A percentile compares a stretch with the other conserved stretches of the same genome.
Conservation (phyloP, 2,113 vertebrate genomes). For the Phainopepla nitens region DNA sequence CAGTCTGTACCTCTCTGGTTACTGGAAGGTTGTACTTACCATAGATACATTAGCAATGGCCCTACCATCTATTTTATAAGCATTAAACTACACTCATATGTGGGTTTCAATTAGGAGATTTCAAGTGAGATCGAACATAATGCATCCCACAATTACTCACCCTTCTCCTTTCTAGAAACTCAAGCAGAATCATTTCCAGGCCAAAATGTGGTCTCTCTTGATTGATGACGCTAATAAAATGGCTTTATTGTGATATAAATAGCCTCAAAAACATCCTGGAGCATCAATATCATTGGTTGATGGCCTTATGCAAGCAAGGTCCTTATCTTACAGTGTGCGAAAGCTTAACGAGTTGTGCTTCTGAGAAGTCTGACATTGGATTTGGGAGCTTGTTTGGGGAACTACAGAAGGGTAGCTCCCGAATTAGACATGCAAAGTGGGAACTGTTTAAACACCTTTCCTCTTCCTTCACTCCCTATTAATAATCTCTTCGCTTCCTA, state of each 20-base stretch:
- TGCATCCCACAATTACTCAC: conserved; percentile 69
- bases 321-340: conserved; percentile 58
- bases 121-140: conserved; percentile 74
- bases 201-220: conserved; percentile 62
- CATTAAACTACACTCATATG: conserved; percentile 55
- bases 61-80: conserved; percentile 65
- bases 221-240: conserved; percentile 75
- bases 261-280: conserved; percentile 70
- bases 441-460: conserved; percentile 46
- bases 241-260: conserved; percentile 78
- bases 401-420: conserved; percentile 33
- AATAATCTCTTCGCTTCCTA: conserved; percentile 15
- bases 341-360: conserved; percentile 64
- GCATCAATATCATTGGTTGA: conserved; percentile 75
- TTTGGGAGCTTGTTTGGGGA: conserved; percentile 50
- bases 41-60: conserved; percentile 25
- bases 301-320: conserved; percentile 66
- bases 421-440: conserved; percentile 7
- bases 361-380: conserved; percentile 57
- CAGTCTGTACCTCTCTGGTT: neutral
- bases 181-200: conserved; percentile 67
- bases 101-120: conserved; percentile 73
- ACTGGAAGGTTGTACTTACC: conserved; percentile 6
- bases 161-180: conserved; percentile 52
- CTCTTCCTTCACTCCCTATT: conserved; percentile 24